phyloP scores from a whole-genome alignment of 1,140 invertebrate genomes.

The Drosophila azteca region DNA sequence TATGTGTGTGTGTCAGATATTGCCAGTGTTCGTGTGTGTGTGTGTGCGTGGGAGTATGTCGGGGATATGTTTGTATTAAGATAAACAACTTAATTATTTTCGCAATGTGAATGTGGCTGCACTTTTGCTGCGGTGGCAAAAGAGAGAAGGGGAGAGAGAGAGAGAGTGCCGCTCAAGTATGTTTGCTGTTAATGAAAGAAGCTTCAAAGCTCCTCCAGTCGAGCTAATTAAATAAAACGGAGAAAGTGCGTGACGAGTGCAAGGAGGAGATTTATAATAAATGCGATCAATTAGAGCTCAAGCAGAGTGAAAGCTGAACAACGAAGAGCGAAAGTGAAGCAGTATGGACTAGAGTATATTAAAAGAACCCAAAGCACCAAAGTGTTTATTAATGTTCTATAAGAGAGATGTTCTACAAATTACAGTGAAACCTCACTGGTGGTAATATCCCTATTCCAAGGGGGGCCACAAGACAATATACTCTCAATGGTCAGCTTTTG shows the following conservation, averaged over 20 bases:
- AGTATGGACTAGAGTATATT: too few relatives aligned
- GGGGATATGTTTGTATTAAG: slow-evolving; percentile 68
- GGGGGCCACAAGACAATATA: too few relatives aligned
- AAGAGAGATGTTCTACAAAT: background rate
- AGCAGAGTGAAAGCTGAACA: background rate
- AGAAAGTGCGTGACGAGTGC: slow-evolving; percentile 17
- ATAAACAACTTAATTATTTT: slow-evolving; percentile 82
- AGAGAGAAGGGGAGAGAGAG: background rate
- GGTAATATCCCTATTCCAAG: too few relatives aligned
- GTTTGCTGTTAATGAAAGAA: slow-evolving; percentile 50
- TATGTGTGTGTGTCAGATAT: slow-evolving; percentile 1
- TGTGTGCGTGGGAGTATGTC: slow-evolving; percentile 19
- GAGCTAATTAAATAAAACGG: slow-evolving; percentile 58
- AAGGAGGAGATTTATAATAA: slow-evolving; percentile 8
- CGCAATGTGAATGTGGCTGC: slow-evolving; percentile 36
- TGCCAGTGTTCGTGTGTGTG: background rate
- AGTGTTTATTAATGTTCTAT: too few relatives aligned
- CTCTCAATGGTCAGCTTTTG: too few relatives aligned
- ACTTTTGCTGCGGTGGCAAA: slow-evolving; percentile 51
- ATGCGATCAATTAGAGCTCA: background rate
- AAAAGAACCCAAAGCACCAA: too few relatives aligned
- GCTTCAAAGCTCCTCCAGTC: slow-evolving; percentile 38
- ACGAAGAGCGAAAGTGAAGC: too few relatives aligned
- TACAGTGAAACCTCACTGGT: background rate
- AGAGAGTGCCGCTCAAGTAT: slow-evolving; percentile 8